Conservation (phyloP, 2,797 vertebrate species). For the Thaleichthys pacificus region DNA sequence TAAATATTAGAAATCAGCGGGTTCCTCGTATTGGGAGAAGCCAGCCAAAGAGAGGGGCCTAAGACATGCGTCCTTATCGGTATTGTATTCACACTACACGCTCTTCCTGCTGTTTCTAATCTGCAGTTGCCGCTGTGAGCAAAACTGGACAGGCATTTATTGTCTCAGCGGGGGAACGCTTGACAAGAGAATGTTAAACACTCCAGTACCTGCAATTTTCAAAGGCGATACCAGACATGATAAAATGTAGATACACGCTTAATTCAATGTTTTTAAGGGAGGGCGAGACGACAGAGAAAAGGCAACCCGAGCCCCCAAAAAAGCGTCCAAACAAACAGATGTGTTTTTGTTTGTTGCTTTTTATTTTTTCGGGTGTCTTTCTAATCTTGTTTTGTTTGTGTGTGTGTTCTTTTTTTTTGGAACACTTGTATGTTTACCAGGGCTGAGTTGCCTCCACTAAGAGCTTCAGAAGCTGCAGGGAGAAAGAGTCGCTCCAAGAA, state of each 20-base stretch:
- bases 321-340: constrained; percentile 37
- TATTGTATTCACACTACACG: constrained; percentile 88
- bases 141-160: constrained; percentile 99
- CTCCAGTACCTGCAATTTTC: constrained; percentile 87
- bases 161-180: constrained; percentile 92
- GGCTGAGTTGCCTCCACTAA: constrained; percentile 24
- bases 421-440: neutral
- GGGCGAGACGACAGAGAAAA: constrained; percentile 22
- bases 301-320: constrained; percentile 27
- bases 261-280: constrained; percentile 62
- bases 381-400: constrained; percentile 16
- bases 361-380: constrained; percentile 15
- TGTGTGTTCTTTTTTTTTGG: constrained; percentile 15
- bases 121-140: constrained; percentile 94
- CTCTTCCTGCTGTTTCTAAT: constrained; percentile 98
- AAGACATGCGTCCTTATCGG: constrained; percentile 93
- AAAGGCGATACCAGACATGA: constrained; percentile 86
- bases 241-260: constrained; percentile 80
- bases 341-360: constrained; percentile 23
- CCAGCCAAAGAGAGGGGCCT: constrained; percentile 80
- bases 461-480: constrained; percentile 32
- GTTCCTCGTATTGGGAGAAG: constrained; percentile 88
- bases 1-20: constrained; percentile 99
- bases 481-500: constrained; percentile 29
- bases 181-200: constrained; percentile 96